A percentile compares a stretch with the other conserved stretches of the same genome.
These are phyloP conservation scores for Equus quagga DNA, from an alignment of 2,113 vertebrate species.

Conservation along the genomic window DNA sequence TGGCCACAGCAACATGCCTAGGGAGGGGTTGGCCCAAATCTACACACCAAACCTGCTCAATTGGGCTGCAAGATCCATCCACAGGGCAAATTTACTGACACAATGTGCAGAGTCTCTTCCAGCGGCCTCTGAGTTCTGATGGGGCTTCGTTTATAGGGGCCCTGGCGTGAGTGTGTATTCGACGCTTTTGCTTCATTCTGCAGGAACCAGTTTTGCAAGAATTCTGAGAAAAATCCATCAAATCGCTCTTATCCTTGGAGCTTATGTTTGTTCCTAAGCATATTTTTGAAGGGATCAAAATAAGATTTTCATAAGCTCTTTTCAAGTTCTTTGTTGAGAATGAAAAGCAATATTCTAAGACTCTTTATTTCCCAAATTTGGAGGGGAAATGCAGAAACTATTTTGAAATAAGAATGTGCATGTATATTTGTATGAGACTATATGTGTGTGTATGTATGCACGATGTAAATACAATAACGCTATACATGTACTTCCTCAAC, in stretches of 20 bases:
- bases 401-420: slow-evolving; percentile 39
- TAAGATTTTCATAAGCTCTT: slow-evolving; percentile 44
- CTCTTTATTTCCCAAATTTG: slow-evolving; percentile 1
- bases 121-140: neutral
- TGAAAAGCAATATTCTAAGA: slow-evolving; percentile 63
- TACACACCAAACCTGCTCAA: neutral
- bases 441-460: neutral
- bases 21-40: neutral
- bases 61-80: slow-evolving; percentile 41
- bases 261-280: slow-evolving; percentile 56
- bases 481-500: neutral
- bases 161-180: neutral
- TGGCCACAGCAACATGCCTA: slow-evolving; percentile 35
- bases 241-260: slow-evolving; percentile 48
- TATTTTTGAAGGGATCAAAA: slow-evolving; percentile 50
- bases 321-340: slow-evolving; percentile 59
- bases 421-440: neutral
- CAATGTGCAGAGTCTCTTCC: neutral
- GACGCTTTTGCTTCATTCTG: neutral
- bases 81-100: neutral
- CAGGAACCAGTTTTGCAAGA: slow-evolving; percentile 42
- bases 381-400: neutral
- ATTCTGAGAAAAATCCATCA: slow-evolving; percentile 52
- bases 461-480: neutral
- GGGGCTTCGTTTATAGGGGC: slow-evolving; percentile 34